Evolutionary conservation across 2,888 invertebrate genomes (phyloP), one percentile per base, ranked within the genome.

Genomic region (Tachina lurida): DNA sequence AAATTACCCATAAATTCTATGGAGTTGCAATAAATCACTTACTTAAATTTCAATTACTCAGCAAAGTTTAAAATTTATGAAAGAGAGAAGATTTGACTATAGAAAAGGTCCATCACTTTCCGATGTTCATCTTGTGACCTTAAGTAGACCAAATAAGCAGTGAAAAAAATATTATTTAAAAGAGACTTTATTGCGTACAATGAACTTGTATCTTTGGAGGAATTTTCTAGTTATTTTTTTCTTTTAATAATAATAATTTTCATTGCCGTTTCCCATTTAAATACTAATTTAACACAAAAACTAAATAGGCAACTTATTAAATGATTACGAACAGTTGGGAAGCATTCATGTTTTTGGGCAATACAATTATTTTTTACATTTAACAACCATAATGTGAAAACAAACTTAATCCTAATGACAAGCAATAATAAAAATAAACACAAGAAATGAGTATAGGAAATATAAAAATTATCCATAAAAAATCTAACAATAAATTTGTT

Each of bases 401-500:
- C 19, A 62, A 49, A 74, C 41, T 52, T 39, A 47, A 47, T 39
- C 17, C 17, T 15, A 58, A 56, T 45, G 31, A 54, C 12, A 43
- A n/a, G 17, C 43, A 58, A 39, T 49, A 41, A 77, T 49, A 49
- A 49, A 47, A 49, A 39, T 22, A 19, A 15, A 31, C n/a, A 31
- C 47, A 49, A 77, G 10, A 15, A 60, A 10, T 17, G 17, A 7
- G 0, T 31, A 31, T 31, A 31, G 31, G n/a, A 13, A 73, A 17
- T 65, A 10, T 19, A 31, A 31, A 31, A 31, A 31, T 31, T 31
- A 31, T 15, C 39, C 17, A 60, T 17, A 22, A 15, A 60, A 52
- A 54, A 43, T 15, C 43, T n/a, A 52, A 60, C 43, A 70, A 71
- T 62, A 82, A 70, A 54, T 70, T 75, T 82, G 10, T 70, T 76